Base-by-base conservation (phyloP, 2,888 invertebrate genomes). In the Sipha maydis region DNA sequence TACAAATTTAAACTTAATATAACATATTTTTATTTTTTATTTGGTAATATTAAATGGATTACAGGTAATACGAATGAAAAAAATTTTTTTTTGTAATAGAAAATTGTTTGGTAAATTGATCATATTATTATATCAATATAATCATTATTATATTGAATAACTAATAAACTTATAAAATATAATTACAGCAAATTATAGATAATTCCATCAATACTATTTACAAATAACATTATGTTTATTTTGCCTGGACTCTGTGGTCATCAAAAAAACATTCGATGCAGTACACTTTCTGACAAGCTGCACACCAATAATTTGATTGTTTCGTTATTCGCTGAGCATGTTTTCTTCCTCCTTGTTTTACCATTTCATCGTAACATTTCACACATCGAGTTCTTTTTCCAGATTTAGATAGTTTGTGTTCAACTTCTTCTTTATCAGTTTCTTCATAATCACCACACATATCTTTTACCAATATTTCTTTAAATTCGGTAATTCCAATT, bases 361-460 rank as follows among this genome's bases (percentile, higher is more conserved):
- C 61, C 61, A 38, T 79, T 79, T 79, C 79, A 79, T 79, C 56
- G 34, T 79, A 79, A 79, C 78, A 34, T 56, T 79, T 79, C 31
- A 56, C 78, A 79, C 79, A 61, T 7, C 61, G 61, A 61, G 34
- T 61, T 79, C 25, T 61, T 79, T 79, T 79, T 79, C 61, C 61
- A 61, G 61, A 79, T 79, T 79, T 79, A 61, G 38, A 56, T 61
- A 79, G 38, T 79, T 79, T 61, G 34, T 79, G 38, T 61, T 79
- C 79, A 78, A 61, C 67, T 80, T 80, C 79, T 25, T 38, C 67
- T 38, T 38, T 38, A 67, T 67, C 7, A 85, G 93, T 92, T 56
- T 93, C 93, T 38, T 67, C 38, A 78, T 78, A 31, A 56, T 9
- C 76, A 77, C 76, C 76, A 77, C 77, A 78, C 48, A 78, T 77